Evolutionary conservation across 2,797 vertebrate species (phyloP).

Genomic region (Heteromormyrus szaboi): DNA sequence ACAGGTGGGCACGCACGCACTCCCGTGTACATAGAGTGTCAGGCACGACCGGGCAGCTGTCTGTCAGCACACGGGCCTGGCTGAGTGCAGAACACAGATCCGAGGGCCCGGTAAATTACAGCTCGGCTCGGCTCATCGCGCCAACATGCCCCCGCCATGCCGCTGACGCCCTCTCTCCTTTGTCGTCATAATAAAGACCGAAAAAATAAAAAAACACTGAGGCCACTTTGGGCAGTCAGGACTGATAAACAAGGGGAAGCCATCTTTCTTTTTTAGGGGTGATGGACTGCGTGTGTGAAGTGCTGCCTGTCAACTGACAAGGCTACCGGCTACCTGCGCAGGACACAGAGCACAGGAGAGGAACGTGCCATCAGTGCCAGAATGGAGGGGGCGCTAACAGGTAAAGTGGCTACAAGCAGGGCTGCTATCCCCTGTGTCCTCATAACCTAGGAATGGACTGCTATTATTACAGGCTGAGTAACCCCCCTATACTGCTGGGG

Average conservation of each 20-base stretch:
- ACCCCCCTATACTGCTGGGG: background rate
- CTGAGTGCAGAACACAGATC: background rate
- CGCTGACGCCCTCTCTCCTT: background rate
- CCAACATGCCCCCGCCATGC: background rate
- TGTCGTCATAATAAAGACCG: background rate
- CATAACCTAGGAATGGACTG: background rate
- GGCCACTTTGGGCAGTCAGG: background rate
- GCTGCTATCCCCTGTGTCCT: background rate
- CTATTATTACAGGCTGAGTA: background rate
- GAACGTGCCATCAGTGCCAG: background rate
- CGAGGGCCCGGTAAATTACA: background rate
- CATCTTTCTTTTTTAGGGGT: background rate
- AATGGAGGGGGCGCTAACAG: background rate
- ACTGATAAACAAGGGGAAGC: background rate
- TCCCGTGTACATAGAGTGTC: constrained; percentile 27
- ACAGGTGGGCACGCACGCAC: constrained; percentile 14
- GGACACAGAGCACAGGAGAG: background rate
- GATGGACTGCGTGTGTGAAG: background rate
- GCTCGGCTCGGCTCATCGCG: constrained; percentile 5
- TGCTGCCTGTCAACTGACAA: background rate
- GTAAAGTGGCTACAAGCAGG: background rate
- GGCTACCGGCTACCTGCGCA: background rate
- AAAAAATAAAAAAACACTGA: background rate
- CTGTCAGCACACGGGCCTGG: constrained; percentile 23
- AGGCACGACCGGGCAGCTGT: constrained; percentile 10